Evolutionary conservation across 2,888 invertebrate species (phyloP).

Genomic region (Stenotaenia linearis): DNA sequence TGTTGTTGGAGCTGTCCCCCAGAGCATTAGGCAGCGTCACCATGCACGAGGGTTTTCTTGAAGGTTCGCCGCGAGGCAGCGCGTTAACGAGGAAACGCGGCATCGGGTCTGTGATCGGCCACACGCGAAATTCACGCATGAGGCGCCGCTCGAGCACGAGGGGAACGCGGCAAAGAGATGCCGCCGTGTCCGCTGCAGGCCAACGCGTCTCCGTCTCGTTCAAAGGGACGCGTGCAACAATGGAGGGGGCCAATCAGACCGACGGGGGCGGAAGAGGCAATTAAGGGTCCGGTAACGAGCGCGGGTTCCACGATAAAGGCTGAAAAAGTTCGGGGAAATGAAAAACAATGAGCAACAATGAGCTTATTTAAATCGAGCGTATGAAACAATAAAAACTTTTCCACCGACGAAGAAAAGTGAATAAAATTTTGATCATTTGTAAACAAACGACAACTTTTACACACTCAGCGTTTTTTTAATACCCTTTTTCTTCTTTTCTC

Average conservation of each 20-base stretch:
- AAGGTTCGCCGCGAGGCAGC: not conserved
- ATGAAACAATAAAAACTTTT: too few relatives aligned
- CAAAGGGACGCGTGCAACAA: slow-evolving; percentile 9
- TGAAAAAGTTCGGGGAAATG: not conserved
- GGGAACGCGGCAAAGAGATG: slow-evolving; percentile 16
- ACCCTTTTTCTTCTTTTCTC: not conserved
- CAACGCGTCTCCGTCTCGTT: not conserved
- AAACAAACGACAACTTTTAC: not conserved
- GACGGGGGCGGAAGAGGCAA: not conserved
- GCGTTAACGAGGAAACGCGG: slow-evolving; percentile 24
- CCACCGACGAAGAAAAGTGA: too few relatives aligned
- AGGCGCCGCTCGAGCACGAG: slow-evolving; percentile 15
- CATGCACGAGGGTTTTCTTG: not conserved
- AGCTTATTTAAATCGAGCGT: too few relatives aligned
- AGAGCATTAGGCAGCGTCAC: not conserved
- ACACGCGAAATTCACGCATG: slow-evolving; percentile 26
- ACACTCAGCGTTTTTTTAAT: slow-evolving; percentile 10
- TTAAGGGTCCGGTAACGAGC: not conserved
- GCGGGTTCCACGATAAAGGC: not conserved
- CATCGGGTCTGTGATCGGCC: slow-evolving; percentile 22
- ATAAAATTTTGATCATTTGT: not conserved
- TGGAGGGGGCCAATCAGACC: not conserved
- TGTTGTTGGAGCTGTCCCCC: not conserved
- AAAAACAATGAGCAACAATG: not conserved
- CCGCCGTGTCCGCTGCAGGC: slow-evolving; percentile 26